Evolutionary conservation across 2,797 vertebrate species (phyloP), one percentile per base, ranked within the genome.

Genomic region (Rhabdophis nuchalis): DNA sequence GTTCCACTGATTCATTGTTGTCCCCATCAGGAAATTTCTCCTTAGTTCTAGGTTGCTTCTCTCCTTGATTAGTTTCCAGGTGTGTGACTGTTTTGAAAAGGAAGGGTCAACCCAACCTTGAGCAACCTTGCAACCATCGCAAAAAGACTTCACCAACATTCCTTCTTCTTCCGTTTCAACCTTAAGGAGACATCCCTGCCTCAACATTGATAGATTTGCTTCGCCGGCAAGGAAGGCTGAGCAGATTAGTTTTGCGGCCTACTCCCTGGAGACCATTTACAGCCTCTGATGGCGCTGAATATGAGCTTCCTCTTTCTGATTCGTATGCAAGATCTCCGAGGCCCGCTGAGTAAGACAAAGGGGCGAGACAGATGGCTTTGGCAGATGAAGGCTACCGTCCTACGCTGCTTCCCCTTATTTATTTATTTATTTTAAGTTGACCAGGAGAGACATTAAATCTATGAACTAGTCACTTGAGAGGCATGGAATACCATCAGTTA

Each of bases 311-410:
- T 0, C 92, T 95, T 93, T 96, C 94, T 96, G 95, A 95, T 96
- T 96, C 88, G 6, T 91, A 89, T 93, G 93, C 94, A 95, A 95
- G 94, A 93, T 94, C 89, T 94, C 94, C 91, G 13, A 94, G 95
- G 94, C 95, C 92, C 36, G 89, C 95, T 94, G 95, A 94, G 95
- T 95, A 95, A 93, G 86, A 93, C 95, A 94, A 92, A 96, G 89
- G 64, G 82, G 86, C 23, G 86, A 87, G 95, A 93, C 96, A 96
- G 96, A 96, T 96, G 96, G 95, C 93, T 94, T 94, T 95, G 95
- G 96, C 95, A 96, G 95, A 96, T 96, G 94, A 96, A 96, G 94
- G 89, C 93, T 94, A 92, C 90, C 25, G 96, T 90, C 92, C 93
- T 96, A 92, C 41, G 86, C 92, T 94, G 93, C 93, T 96, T 93